Evolutionary conservation across 2,113 vertebrate genomes (phyloP).

Genomic region (Philantomba maxwellii): DNA sequence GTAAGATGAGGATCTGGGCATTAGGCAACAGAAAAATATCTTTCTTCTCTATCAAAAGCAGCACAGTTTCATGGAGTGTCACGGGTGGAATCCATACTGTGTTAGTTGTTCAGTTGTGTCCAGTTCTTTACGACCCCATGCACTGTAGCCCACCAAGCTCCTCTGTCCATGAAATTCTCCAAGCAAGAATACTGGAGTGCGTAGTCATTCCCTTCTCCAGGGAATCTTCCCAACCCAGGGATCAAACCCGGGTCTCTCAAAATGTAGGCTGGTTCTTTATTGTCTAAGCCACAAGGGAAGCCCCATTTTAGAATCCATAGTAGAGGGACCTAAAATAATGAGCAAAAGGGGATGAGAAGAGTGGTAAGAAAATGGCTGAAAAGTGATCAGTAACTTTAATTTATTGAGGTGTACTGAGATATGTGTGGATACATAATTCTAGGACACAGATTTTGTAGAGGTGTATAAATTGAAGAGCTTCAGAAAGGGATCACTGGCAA

Average conservation of each 20-base stretch:
- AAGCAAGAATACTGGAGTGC: not conserved
- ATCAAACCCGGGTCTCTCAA: not conserved
- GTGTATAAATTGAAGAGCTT: not conserved
- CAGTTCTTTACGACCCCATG: rapidly evolving
- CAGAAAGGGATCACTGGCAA: not conserved
- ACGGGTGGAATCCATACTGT: not conserved
- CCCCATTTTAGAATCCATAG: not conserved
- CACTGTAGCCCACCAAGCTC: not conserved
- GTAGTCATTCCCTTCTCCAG: not conserved
- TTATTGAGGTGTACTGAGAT: not conserved
- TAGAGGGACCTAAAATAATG: not conserved
- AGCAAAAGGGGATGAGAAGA: not conserved
- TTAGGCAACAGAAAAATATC: not conserved
- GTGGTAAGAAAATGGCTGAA: not conserved
- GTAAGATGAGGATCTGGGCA: not conserved
- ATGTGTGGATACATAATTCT: not conserved
- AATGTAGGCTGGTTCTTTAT: not conserved
- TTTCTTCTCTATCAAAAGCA: not conserved
- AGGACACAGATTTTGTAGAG: not conserved
- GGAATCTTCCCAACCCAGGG: not conserved
- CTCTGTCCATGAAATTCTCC: not conserved
- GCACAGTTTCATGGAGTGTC: not conserved
- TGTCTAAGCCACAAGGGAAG: not conserved
- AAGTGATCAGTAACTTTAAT: not conserved
- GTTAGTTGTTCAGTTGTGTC: not conserved